Conservation (phyloP, 2,888 invertebrate genomes). For the Clivina fossor region DNA sequence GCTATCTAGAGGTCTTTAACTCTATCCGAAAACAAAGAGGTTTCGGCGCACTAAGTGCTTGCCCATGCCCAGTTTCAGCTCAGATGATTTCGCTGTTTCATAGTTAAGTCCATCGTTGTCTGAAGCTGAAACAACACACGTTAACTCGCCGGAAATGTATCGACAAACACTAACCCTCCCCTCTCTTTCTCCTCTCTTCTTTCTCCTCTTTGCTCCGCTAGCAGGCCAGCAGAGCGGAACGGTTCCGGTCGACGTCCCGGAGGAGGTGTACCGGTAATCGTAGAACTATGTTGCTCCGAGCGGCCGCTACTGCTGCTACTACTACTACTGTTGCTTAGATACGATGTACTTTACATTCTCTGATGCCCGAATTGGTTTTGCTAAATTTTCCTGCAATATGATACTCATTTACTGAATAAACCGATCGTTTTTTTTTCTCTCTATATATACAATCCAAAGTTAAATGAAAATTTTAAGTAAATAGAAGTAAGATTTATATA, state of each 20-base stretch:
- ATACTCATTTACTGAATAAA: no score
- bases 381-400: no score
- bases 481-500: no score
- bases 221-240: slow-evolving; percentile 33
- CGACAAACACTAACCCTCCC: slow-evolving; percentile 31
- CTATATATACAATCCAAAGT: no score
- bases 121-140: slow-evolving; percentile 30
- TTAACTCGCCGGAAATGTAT: slow-evolving; percentile 34
- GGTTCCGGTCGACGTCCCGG: slow-evolving; percentile 20
- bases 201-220: no score
- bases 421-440: no score
- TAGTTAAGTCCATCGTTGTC: slow-evolving; percentile 24
- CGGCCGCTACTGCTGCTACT: slow-evolving; percentile 3
- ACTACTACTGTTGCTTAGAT: no score
- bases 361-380: no score
- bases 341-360: no score
- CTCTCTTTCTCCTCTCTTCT: no score
- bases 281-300: slow-evolving; percentile 13
- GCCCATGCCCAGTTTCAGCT: slow-evolving; percentile 14
- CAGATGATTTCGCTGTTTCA: slow-evolving; percentile 28
- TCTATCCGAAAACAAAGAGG: background rate
- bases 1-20: no score
- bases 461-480: no score
- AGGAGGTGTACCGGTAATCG: slow-evolving; percentile 29
- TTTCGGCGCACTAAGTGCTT: slow-evolving; percentile 24